Conservation (phyloP, 2,113 vertebrate species). For the Lepus europaeus region DNA sequence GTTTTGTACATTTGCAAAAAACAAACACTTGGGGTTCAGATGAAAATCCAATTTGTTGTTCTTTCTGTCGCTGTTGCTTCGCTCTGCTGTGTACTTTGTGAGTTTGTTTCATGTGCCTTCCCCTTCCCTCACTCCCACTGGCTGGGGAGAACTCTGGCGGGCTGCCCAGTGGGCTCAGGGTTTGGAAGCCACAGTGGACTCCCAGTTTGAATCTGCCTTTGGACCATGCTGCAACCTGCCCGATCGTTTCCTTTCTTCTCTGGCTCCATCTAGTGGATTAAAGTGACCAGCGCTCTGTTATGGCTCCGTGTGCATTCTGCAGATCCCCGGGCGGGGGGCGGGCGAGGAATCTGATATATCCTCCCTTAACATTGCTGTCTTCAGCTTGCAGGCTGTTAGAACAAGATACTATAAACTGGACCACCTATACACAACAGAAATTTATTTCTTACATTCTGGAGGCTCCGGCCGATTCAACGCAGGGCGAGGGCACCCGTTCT, state of each 20-base stretch:
- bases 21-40: not conserved
- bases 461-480: not conserved
- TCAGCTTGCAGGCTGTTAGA: not conserved
- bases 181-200: not conserved
- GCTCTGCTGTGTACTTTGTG: not conserved
- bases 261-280: conserved; percentile 70
- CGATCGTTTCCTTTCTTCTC: not conserved
- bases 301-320: not conserved
- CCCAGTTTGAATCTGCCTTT: not conserved
- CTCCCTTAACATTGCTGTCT: not conserved
- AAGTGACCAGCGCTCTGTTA: not conserved
- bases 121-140: not conserved
- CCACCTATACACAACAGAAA: not conserved
- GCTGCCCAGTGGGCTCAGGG: not conserved
- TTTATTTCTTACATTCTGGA: not conserved
- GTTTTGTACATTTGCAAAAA: conserved; percentile 29
- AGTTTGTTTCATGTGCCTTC: not conserved
- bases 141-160: not conserved
- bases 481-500: not conserved
- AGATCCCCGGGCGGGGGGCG: too few relatives aligned
- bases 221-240: not conserved
- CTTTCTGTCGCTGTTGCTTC: not conserved
- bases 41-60: conserved; percentile 11
- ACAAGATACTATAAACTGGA: not conserved
- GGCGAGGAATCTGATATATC: not conserved